Conservation (phyloP, 2,113 vertebrate species). For the Laticauda colubrina region DNA sequence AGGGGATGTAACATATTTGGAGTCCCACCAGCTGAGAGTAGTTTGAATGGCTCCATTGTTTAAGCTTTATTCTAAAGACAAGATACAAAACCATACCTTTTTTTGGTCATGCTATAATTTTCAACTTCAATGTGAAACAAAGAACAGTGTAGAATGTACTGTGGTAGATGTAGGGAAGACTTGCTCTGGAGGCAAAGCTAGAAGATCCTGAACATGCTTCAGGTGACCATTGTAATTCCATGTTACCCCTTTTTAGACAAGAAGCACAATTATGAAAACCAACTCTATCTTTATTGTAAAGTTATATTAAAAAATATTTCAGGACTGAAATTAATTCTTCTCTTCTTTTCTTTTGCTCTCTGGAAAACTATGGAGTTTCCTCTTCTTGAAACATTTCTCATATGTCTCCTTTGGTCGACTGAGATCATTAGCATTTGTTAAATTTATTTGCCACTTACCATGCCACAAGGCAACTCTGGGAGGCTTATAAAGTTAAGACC, state of each 20-base stretch:
- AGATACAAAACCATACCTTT: neutral
- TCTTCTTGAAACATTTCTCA: neutral
- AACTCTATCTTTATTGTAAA: neutral
- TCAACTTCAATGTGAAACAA: conserved; percentile 8
- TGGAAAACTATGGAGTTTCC: neutral
- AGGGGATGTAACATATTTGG: neutral
- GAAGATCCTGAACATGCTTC: neutral
- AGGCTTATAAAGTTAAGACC: neutral
- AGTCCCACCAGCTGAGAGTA: neutral
- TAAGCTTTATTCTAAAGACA: neutral
- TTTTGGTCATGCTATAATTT: neutral
- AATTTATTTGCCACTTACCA: neutral
- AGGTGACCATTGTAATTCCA: neutral
- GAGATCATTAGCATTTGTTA: neutral
- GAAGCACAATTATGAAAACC: neutral
- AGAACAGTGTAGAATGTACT: conserved; percentile 5
- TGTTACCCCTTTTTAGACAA: neutral
- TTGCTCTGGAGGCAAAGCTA: neutral
- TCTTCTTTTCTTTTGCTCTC: neutral
- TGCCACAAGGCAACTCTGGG: neutral
- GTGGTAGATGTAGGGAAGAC: neutral
- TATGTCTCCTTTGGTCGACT: neutral
- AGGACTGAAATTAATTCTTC: neutral
- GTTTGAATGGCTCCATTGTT: neutral
- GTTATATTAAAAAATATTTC: neutral